Conservation (phyloP, 2,797 vertebrate species). For the Poeciliopsis gracilis region DNA sequence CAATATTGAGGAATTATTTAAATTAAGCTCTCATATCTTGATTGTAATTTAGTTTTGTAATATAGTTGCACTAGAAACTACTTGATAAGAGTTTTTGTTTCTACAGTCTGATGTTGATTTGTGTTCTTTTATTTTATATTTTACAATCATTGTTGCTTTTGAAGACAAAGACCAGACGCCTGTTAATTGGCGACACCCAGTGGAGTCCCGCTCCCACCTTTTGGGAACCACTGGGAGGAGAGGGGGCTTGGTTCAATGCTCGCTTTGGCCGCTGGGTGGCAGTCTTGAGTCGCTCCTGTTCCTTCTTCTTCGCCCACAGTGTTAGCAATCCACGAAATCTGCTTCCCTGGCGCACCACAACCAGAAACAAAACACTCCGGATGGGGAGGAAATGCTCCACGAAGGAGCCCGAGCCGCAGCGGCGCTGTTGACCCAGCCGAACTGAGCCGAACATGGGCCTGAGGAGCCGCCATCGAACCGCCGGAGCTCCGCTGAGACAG, state of each 20-base stretch:
- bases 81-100: too few species aligned
- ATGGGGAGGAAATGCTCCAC: slow-evolving; percentile 77
- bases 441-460: slow-evolving; percentile 75
- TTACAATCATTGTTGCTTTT: background rate
- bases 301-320: slow-evolving; percentile 43
- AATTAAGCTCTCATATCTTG: too few species aligned
- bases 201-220: background rate
- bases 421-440: slow-evolving; percentile 55
- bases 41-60: too few species aligned
- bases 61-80: too few species aligned
- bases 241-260: slow-evolving; percentile 28
- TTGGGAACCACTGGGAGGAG: background rate
- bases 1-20: too few species aligned
- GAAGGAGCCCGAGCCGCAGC: slow-evolving; percentile 67
- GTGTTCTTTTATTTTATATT: background rate
- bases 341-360: slow-evolving; percentile 60
- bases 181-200: background rate
- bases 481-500: slow-evolving; percentile 63
- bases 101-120: background rate
- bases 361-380: slow-evolving; percentile 67
- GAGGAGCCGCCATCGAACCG: slow-evolving; percentile 57
- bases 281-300: slow-evolving; percentile 63
- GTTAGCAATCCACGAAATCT: slow-evolving; percentile 56
- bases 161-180: background rate
- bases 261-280: slow-evolving; percentile 71